These are phyloP conservation scores for Lamproptera curius DNA, from an alignment of 2,888 invertebrate species.

Conservation along the genomic window DNA sequence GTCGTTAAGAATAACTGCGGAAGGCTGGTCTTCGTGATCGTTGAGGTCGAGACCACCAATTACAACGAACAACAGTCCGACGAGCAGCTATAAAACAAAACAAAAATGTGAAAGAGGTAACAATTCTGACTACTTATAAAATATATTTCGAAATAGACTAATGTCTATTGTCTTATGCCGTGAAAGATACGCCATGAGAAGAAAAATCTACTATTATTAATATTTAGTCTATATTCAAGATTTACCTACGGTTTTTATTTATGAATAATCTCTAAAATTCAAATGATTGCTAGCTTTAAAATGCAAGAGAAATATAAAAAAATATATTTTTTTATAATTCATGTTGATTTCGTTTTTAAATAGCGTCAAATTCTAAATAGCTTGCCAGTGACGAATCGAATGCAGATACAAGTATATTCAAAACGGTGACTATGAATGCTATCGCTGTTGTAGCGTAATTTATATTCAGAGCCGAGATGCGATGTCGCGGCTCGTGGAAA, in stretches of 20 bases:
- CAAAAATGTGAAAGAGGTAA: conserved; percentile 4
- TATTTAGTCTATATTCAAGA: too few relatives aligned
- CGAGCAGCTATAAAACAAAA: conserved; percentile 83
- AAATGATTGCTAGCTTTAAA: too few relatives aligned
- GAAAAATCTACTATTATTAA: too few relatives aligned
- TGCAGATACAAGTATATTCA: conserved; percentile 87
- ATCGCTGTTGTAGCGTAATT: conserved; percentile 84
- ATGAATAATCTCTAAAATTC: too few relatives aligned
- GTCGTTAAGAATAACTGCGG: conserved; percentile 89
- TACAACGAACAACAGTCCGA: conserved; percentile 88
- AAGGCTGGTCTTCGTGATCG: conserved; percentile 83
- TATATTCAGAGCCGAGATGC: conserved; percentile 82
- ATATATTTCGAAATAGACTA: too few relatives aligned
- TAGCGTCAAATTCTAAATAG: conserved; percentile 55
- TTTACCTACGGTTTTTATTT: too few relatives aligned
- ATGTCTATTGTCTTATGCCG: too few relatives aligned
- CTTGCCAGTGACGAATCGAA: conserved; percentile 85
- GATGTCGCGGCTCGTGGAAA: conserved; percentile 84
- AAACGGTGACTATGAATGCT: conserved; percentile 84
- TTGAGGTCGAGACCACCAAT: conserved; percentile 92
- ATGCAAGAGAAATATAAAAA: too few relatives aligned
- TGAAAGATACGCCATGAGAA: too few relatives aligned
- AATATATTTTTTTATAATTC: too few relatives aligned
- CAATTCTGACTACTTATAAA: too few relatives aligned
- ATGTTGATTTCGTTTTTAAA: conserved; percentile 1